phyloP scores from a whole-genome alignment of 1,140 invertebrate genomes.

The Lamellibrachia luymesi region DNA sequence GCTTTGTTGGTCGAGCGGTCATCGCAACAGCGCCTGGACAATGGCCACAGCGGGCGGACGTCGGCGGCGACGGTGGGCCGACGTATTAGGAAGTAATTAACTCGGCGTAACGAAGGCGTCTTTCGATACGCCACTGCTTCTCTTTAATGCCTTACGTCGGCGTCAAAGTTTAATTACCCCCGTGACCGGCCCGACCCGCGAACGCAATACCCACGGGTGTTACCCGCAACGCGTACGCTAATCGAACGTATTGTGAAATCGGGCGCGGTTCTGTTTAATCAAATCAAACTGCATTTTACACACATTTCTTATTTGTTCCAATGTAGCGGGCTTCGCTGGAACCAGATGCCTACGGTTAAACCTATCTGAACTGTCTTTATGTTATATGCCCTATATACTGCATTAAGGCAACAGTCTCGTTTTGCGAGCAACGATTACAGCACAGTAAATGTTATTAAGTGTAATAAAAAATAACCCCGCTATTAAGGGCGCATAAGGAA shows the following conservation, averaged over 20 bases:
- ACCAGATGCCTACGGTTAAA: background rate
- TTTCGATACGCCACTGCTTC: background rate
- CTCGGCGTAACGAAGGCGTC: constrained; percentile 2
- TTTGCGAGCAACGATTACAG: no score
- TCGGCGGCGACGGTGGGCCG: background rate
- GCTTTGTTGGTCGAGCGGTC: background rate
- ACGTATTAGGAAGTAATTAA: constrained; percentile 5
- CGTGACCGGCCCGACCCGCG: no score
- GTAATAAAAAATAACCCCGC: no score
- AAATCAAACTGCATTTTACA: background rate
- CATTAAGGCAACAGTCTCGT: no score
- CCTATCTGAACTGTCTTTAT: background rate
- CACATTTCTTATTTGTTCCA: no score
- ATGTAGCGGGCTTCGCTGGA: background rate
- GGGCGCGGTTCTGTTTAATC: background rate
- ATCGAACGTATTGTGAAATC: background rate
- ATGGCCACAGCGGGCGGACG: background rate
- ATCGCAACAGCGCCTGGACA: background rate
- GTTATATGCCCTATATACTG: no score
- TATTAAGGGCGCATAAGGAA: no score
- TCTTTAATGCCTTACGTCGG: background rate
- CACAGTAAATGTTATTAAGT: no score
- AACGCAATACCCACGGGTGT: background rate
- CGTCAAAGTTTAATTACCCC: background rate
- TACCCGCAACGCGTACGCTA: background rate